Evolutionary conservation across 2,797 vertebrate genomes (phyloP), one percentile per base, ranked within the genome.

Genomic region (Microctenopoma stevenorrisi): DNA sequence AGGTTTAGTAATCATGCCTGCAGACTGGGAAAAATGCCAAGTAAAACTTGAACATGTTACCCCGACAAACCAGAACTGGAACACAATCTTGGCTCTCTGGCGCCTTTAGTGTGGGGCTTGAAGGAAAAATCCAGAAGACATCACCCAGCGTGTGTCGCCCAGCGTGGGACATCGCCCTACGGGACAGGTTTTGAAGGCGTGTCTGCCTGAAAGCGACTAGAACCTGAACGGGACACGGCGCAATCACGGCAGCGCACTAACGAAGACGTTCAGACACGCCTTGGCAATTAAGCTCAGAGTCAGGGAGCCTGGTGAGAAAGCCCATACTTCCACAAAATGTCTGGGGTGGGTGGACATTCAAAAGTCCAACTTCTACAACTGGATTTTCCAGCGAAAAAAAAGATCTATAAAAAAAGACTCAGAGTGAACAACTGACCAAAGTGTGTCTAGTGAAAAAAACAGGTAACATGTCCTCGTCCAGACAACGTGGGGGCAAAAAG

Each of bases 171-270:
- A 22, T 18, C 59, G 78, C 10, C 76, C 47, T 30, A 57, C 74
- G 50, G 9, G 68, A 81, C 81, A 79, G 81, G 82, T 83, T 87
- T 85, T 77, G 3, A 76, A 82, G 89, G 89, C 42, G 88, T 84
- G 89, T 78, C 86, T 1, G 33, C 40, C 30, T 54, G 47, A 64
- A 51, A 4, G 22, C 50, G 61, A 30, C 6, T 26, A 12, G 47
- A 64, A 65, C 25, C 9, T 40, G 14, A 64, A 30, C 10, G 12
- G n/a, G 11, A 1, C 5, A 46, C 13, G n/a, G 13, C 7, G n/a
- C 16, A 62, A 54, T 53, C 38, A 71, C 26, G 25, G 2, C 37
- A 37, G 10, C 10, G 3, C 47, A 43, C 15, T 59, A 55, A 78
- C 54, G 14, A 66, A 40, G 37, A 58, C 59, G 59, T 26, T 4